These are phyloP conservation scores for Anniella stebbinsi DNA, from an alignment of 2,797 vertebrate genomes.

Conservation along the genomic window DNA sequence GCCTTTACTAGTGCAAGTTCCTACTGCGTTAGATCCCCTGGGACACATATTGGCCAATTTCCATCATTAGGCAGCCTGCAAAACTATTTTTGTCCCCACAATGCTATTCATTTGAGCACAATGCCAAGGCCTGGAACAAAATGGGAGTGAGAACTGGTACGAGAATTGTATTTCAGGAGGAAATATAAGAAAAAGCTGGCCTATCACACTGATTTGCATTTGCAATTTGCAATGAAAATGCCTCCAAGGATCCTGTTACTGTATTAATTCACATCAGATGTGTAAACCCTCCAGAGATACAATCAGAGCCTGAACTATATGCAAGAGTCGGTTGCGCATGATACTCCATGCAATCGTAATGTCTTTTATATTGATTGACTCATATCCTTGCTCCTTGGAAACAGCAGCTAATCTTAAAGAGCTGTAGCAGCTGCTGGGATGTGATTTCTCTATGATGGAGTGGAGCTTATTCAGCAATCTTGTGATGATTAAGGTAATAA, in stretches of 20 bases:
- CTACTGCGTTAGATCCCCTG: conserved; percentile 18
- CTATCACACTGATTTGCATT: conserved; percentile 36
- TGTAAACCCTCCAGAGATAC: neutral
- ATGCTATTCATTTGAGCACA: conserved; percentile 33
- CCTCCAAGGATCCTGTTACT: conserved; percentile 50
- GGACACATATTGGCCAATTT: conserved; percentile 21
- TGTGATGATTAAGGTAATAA: conserved; percentile 64
- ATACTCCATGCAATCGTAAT: conserved; percentile 31
- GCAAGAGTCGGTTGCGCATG: conserved; percentile 15
- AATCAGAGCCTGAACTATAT: conserved; percentile 39
- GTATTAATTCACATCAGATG: conserved; percentile 50
- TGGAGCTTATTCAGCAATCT: conserved; percentile 62
- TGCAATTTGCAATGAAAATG: conserved; percentile 55
- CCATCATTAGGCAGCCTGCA: conserved; percentile 40
- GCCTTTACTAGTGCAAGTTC: conserved; percentile 30
- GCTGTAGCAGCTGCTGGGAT: conserved; percentile 62
- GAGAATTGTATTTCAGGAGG: conserved; percentile 21
- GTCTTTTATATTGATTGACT: conserved; percentile 59
- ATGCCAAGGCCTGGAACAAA: conserved; percentile 41
- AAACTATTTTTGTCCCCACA: conserved; percentile 24
- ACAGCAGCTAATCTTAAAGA: conserved; percentile 56
- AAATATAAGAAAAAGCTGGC: conserved; percentile 30
- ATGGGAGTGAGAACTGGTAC: conserved; percentile 42
- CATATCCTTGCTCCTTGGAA: conserved; percentile 42
- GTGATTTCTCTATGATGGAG: conserved; percentile 62